A percentile compares a stretch with the other conserved stretches of the same genome.
These are phyloP conservation scores for Corythoichthys haematopterus DNA, from an alignment of 2,113 vertebrate species.

Conservation along the genomic window DNA sequence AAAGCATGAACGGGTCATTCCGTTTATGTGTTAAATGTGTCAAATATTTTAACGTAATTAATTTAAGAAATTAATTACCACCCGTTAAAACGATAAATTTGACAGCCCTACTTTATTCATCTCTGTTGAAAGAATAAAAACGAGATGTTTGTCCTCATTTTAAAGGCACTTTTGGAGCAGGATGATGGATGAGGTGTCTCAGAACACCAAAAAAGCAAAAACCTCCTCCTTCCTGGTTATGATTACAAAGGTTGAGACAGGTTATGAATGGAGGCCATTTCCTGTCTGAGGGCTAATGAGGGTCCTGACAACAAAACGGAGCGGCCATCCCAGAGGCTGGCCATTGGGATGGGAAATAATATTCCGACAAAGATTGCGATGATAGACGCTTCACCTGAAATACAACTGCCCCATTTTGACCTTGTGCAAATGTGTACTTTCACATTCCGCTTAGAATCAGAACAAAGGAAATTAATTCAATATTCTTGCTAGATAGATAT, in stretches of 20 bases:
- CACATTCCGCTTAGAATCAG: slow-evolving; percentile 15
- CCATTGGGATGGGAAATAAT: slow-evolving; percentile 50
- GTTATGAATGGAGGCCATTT: slow-evolving; percentile 48
- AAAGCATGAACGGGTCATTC: too few relatives aligned
- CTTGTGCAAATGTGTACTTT: slow-evolving; percentile 12
- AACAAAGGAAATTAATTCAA: slow-evolving; percentile 39
- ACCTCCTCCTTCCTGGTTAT: slow-evolving; percentile 18
- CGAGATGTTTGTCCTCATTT: not conserved
- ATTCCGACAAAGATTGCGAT: slow-evolving; percentile 40
- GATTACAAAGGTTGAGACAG: slow-evolving; percentile 29
- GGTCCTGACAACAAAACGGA: slow-evolving; percentile 47
- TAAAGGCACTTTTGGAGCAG: not conserved
- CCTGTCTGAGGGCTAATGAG: slow-evolving; percentile 55
- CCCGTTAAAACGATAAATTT: too few relatives aligned
- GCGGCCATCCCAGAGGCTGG: slow-evolving; percentile 22
- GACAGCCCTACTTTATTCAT: not conserved
- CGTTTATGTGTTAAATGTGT: too few relatives aligned
- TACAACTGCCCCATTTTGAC: slow-evolving; percentile 19
- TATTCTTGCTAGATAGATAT: slow-evolving; percentile 43
- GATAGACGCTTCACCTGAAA: slow-evolving; percentile 52
- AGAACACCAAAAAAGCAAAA: slow-evolving; percentile 9
- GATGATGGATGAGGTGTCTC: slow-evolving; percentile 13
- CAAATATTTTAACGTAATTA: too few relatives aligned
- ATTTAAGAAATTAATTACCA: too few relatives aligned
- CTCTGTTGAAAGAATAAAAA: not conserved